These are phyloP conservation scores for Chrosomus eos DNA, from an alignment of 2,797 vertebrate species.

Conservation along the genomic window DNA sequence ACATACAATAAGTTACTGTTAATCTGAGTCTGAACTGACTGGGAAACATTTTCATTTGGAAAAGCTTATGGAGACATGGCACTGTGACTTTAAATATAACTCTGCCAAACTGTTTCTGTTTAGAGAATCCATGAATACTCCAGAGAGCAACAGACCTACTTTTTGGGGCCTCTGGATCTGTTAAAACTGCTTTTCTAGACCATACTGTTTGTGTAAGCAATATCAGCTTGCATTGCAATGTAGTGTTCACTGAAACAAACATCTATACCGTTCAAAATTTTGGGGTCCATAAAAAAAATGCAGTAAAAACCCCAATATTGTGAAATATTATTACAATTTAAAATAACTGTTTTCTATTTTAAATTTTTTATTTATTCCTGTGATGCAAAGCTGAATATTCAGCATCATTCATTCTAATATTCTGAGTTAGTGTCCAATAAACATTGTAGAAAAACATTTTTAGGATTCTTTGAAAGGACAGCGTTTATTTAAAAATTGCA, in stretches of 20 bases:
- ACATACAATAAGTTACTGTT: not conserved
- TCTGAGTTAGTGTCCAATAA: not conserved
- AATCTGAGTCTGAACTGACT: not conserved
- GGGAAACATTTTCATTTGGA: not conserved
- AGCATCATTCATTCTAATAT: not conserved
- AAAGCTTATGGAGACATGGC: slow-evolving; percentile 5
- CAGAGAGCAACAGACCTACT: not conserved
- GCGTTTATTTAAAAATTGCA: not conserved
- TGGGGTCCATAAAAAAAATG: not conserved
- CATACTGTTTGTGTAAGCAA: not conserved
- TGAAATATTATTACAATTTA: not conserved
- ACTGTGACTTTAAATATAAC: not conserved
- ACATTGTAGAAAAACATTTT: not conserved
- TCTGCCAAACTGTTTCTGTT: too few species aligned
- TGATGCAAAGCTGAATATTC: not conserved
- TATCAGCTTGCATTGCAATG: not conserved
- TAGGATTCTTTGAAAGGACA: not conserved
- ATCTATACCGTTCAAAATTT: not conserved
- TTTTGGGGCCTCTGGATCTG: not conserved
- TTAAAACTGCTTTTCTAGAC: not conserved
- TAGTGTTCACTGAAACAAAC: not conserved
- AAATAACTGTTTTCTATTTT: not conserved
- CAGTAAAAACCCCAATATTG: not conserved
- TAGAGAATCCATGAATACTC: not conserved
- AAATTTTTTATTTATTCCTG: not conserved